A percentile compares a stretch with the other conserved stretches of the same genome.
These are phyloP conservation scores for Pseudomyrmex flavicornis DNA, from an alignment of 1,140 invertebrate species.

Conservation along the genomic window DNA sequence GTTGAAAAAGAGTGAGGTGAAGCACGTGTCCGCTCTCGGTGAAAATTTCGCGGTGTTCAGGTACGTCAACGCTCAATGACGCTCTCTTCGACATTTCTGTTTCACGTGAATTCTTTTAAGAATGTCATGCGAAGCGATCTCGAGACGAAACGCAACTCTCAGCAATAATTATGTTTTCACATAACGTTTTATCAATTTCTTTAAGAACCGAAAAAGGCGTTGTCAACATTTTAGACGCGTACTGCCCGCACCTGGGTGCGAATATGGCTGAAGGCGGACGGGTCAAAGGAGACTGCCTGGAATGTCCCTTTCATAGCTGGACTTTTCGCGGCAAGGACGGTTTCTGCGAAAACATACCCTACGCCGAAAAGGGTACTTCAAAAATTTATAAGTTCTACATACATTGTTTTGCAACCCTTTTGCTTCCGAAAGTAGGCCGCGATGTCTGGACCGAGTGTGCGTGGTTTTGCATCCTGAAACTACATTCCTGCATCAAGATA, in stretches of 20 bases:
- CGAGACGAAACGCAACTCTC: neutral
- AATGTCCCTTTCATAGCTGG: conserved; percentile 97
- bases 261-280: conserved; percentile 92
- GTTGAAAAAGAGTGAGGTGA: conserved; percentile 87
- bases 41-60: conserved; percentile 93
- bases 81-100: too few relatives aligned
- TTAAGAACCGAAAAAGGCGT: conserved; percentile 86
- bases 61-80: conserved; percentile 66
- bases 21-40: conserved; percentile 89
- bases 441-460: neutral
- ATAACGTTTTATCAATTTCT: conserved; percentile 42
- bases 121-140: neutral
- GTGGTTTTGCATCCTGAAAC: neutral
- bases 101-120: neutral
- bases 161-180: neutral
- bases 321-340: conserved; percentile 91
- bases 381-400: conserved; percentile 4
- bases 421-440: neutral
- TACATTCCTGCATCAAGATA: conserved; percentile 22
- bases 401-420: neutral
- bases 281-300: conserved; percentile 91
- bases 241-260: conserved; percentile 95
- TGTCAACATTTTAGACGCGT: conserved; percentile 92
- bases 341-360: conserved; percentile 90
- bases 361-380: conserved; percentile 84